Evolutionary conservation across 1,140 invertebrate genomes (phyloP).

Genomic region (Choristoneura fumiferana): DNA sequence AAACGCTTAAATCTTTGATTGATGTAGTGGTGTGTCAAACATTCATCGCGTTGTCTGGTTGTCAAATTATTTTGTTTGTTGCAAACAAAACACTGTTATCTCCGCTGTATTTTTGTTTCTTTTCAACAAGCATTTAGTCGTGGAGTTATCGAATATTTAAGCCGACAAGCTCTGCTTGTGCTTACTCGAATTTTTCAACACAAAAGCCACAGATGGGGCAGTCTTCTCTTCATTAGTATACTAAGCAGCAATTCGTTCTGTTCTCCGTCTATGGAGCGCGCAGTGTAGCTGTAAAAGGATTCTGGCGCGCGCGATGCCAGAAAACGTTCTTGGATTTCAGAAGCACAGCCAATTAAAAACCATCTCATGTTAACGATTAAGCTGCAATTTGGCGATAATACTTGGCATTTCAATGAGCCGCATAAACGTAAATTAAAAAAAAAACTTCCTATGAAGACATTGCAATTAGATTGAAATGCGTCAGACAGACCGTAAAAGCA

Average conservation of each 20-base stretch:
- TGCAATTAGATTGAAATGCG: slow-evolving; percentile 8
- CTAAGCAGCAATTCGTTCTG: neutral
- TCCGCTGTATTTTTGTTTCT: too few relatives aligned
- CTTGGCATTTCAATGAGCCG: neutral
- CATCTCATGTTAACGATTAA: neutral
- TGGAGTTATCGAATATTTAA: too few relatives aligned
- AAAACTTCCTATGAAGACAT: neutral
- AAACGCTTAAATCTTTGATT: slow-evolving; percentile 14
- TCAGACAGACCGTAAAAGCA: neutral
- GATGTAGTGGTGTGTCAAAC: slow-evolving; percentile 10
- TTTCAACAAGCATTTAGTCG: too few relatives aligned
- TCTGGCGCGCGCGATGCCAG: neutral
- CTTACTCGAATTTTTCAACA: neutral
- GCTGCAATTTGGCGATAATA: slow-evolving; percentile 2
- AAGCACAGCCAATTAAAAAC: slow-evolving; percentile 11
- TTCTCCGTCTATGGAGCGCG: neutral
- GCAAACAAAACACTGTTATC: neutral
- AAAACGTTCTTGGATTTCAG: neutral
- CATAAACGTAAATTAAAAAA: neutral
- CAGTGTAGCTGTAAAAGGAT: slow-evolving; percentile 1
- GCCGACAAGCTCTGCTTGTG: too few relatives aligned
- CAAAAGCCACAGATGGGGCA: neutral
- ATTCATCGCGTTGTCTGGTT: slow-evolving; percentile 7
- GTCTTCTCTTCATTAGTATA: slow-evolving; percentile 3
- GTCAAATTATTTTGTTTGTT: slow-evolving; percentile 2